Conservation (phyloP, 2,113 vertebrate genomes). For the Etia nguti region DNA sequence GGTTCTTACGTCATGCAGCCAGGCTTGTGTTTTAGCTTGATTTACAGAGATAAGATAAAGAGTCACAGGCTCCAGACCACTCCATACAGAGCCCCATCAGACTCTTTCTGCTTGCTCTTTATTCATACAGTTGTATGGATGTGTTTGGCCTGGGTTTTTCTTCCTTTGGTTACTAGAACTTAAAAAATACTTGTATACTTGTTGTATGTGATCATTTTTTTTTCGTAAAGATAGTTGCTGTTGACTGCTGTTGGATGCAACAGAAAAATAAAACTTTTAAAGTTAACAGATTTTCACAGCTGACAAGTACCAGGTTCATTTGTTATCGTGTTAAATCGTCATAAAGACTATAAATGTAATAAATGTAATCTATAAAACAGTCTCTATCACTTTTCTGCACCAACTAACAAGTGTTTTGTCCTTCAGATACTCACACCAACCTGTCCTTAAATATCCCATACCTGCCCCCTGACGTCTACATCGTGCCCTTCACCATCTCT, state of each 20-base stretch:
- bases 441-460: slow-evolving; percentile 76
- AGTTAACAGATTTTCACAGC: neutral
- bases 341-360: neutral
- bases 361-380: neutral
- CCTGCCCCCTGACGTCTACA: slow-evolving; percentile 76
- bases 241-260: neutral
- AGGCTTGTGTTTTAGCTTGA: slow-evolving; percentile 44
- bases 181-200: neutral
- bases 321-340: neutral
- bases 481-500: slow-evolving; percentile 76
- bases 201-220: neutral
- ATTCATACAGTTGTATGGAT: neutral
- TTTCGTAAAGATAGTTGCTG: neutral
- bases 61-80: slow-evolving; percentile 22
- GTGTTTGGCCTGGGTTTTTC: neutral
- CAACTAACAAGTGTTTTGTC: neutral
- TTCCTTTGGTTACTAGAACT: neutral
- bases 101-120: neutral
- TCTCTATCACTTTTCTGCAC: neutral
- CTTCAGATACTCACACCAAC: slow-evolving; percentile 77
- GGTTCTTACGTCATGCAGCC: slow-evolving; percentile 51
- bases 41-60: slow-evolving; percentile 63
- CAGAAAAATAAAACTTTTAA: neutral
- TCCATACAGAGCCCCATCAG: neutral
- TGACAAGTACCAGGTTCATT: neutral